Percentiles rank a stretch among this genome's conserved stretches.
Evolutionary conservation across 2,797 vertebrate genomes (phyloP).

Genomic region (Coranthus polyacanthus): DNA sequence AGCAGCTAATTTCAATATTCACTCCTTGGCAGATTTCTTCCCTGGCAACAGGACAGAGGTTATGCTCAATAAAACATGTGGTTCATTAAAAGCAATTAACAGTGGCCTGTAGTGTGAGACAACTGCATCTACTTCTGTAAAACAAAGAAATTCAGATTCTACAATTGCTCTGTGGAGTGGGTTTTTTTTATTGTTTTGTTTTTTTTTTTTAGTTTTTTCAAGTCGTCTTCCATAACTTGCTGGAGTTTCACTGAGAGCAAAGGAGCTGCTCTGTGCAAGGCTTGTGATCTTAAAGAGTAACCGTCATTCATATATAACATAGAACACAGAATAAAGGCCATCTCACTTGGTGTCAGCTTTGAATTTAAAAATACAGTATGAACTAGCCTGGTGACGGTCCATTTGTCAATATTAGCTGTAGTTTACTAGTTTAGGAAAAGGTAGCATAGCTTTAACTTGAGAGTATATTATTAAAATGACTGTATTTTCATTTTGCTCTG

Average conservation of each 20-base stretch:
- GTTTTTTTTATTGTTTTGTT: conserved; percentile 5
- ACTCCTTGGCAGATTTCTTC: conserved; percentile 49
- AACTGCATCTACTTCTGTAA: conserved; percentile 12
- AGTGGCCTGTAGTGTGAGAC: conserved; percentile 37
- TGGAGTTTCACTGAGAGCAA: conserved; percentile 16
- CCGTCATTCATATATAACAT: conserved; percentile 1
- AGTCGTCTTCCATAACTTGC: conserved; percentile 1
- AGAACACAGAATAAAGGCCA: conserved; percentile 30
- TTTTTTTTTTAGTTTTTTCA: conserved; percentile 9
- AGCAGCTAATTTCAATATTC: conserved; percentile 47
- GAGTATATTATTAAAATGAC: conserved; percentile 58
- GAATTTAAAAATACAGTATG: conserved; percentile 19
- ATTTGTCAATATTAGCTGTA: conserved; percentile 4
- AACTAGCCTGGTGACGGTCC: neutral
- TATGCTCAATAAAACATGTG: conserved; percentile 60
- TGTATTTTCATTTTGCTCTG: conserved; percentile 40
- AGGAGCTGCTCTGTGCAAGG: conserved; percentile 36
- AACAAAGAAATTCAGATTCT: conserved; percentile 15
- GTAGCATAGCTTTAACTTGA: conserved; percentile 26
- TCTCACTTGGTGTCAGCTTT: conserved; percentile 32
- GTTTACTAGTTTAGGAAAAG: conserved; percentile 43
- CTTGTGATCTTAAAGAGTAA: conserved; percentile 30
- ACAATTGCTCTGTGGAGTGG: neutral
- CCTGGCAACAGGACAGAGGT: conserved; percentile 52
- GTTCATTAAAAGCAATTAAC: conserved; percentile 66